These are phyloP conservation scores for Spea multiplicata DNA, from an alignment of 2,113 vertebrate genomes.

Conservation along the genomic window DNA sequence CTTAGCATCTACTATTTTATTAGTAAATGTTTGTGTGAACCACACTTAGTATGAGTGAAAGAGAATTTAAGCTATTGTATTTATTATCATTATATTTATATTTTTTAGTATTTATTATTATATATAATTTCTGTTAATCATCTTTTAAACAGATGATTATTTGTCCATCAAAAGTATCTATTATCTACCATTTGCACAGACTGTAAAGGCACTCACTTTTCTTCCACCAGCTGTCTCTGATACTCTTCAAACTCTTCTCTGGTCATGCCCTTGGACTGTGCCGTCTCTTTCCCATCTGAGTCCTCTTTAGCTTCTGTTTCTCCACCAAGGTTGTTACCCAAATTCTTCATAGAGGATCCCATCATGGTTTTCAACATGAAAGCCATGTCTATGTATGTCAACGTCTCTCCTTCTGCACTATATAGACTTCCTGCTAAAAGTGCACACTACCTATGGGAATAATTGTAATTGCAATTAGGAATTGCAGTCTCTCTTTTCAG, in stretches of 20 bases:
- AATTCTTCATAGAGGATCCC: slow-evolving; percentile 55
- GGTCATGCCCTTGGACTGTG: slow-evolving; percentile 59
- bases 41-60: too few relatives aligned
- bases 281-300: slow-evolving; percentile 53
- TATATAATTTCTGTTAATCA: too few relatives aligned
- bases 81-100: too few relatives aligned
- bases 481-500: too few relatives aligned
- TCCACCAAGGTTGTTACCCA: slow-evolving; percentile 52
- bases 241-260: slow-evolving; percentile 71
- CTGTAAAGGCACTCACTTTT: slow-evolving; percentile 71
- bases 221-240: slow-evolving; percentile 70
- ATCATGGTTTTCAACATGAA: slow-evolving; percentile 62
- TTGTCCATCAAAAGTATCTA: not conserved
- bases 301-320: slow-evolving; percentile 35
- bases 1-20: too few relatives aligned
- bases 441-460: not conserved
- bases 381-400: slow-evolving; percentile 50
- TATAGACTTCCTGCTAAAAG: not conserved
- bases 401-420: not conserved
- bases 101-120: too few relatives aligned
- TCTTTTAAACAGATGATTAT: not conserved
- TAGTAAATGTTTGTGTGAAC: too few relatives aligned
- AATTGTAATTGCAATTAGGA: not conserved
- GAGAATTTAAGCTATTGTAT: too few relatives aligned
- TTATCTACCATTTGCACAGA: not conserved